These are phyloP conservation scores for Eupithecia dodoneata DNA, from an alignment of 2,888 invertebrate genomes.

Conservation along the genomic window DNA sequence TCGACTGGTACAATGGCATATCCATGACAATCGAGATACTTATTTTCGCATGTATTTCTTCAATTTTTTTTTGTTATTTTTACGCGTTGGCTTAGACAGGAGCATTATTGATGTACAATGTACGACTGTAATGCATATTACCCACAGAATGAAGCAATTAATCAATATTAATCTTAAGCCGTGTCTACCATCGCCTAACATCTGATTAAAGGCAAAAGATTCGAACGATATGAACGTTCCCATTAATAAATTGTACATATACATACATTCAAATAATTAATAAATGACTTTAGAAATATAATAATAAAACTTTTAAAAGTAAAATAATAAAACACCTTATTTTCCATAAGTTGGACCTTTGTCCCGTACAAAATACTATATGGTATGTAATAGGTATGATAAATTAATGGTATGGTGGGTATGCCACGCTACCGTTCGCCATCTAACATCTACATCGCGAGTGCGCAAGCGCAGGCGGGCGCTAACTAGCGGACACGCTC, in stretches of 20 bases:
- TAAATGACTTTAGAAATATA: no score
- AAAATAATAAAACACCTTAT: not conserved
- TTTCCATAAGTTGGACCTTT: not conserved
- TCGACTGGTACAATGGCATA: slow-evolving; percentile 6
- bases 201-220: not conserved
- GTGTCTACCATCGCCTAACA: not conserved
- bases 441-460: not conserved
- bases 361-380: not conserved
- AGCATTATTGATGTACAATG: not conserved
- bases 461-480: slow-evolving; percentile 6
- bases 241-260: no score
- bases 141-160: not conserved
- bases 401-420: not conserved
- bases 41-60: not conserved
- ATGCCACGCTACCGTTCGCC: not conserved
- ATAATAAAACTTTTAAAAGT: no score
- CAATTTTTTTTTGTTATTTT: not conserved
- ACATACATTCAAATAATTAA: no score
- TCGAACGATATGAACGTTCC: not conserved
- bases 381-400: not conserved
- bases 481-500: slow-evolving; percentile 11
- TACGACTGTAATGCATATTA: not conserved
- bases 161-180: not conserved
- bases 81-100: not conserved
- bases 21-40: not conserved